phyloP scores from a whole-genome alignment of 2,797 vertebrate species.

The Morus bassanus region DNA sequence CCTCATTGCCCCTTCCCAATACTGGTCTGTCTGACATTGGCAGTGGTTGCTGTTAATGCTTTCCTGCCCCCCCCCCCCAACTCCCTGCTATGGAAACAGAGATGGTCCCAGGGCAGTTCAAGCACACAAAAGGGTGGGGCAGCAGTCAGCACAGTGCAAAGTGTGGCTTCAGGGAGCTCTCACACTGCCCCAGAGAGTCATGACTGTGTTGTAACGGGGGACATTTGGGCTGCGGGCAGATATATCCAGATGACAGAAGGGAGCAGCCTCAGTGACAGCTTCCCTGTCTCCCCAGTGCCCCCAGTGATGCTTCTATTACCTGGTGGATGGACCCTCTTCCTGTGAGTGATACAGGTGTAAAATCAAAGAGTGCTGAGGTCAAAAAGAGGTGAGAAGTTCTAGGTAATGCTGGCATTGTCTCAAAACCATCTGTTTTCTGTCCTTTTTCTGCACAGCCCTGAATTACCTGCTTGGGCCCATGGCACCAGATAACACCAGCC shows the following conservation, averaged over 20 bases:
- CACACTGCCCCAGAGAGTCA: background rate
- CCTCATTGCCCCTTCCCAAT: background rate
- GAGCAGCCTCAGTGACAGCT: background rate
- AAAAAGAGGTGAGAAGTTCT: background rate
- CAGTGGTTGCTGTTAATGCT: background rate
- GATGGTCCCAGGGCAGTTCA: background rate
- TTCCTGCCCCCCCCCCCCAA: rapidly evolving
- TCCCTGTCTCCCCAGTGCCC: background rate
- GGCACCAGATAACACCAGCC: background rate
- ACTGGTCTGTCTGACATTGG: background rate
- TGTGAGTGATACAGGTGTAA: background rate
- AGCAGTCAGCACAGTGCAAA: background rate
- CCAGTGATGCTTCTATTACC: background rate
- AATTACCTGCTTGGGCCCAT: background rate
- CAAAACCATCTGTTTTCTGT: background rate
- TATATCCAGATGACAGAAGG: background rate
- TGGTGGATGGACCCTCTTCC: background rate
- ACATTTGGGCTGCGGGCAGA: background rate
- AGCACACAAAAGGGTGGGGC: background rate
- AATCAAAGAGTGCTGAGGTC: background rate
- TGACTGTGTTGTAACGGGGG: rapidly evolving
- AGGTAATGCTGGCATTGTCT: background rate
- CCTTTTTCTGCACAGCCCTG: background rate
- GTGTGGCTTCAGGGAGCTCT: background rate
- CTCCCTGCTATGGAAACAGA: background rate